Conservation (phyloP, 2,888 invertebrate species). For the Eledone cirrhosa region DNA sequence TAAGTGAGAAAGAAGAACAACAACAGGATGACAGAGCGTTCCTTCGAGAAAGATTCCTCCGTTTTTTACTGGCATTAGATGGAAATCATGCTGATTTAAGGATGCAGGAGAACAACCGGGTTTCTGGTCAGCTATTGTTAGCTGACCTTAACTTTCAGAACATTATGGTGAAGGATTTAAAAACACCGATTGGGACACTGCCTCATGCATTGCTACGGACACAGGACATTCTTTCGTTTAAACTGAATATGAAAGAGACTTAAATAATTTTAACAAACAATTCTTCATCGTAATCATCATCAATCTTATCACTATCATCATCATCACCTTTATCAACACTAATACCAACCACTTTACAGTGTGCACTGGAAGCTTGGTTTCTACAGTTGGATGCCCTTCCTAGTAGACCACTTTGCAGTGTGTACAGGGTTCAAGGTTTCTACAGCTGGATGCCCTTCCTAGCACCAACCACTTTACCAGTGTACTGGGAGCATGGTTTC, state of each 20-base stretch:
- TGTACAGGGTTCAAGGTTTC: no score
- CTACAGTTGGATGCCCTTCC: no score
- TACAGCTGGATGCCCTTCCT: no score
- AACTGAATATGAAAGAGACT: not conserved
- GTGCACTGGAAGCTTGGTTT: no score
- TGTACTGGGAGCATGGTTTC: no score
- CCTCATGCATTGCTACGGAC: constrained; percentile 57
- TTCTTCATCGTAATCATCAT: no score
- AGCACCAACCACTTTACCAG: no score
- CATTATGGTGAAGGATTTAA: constrained; percentile 48
- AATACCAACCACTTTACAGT: no score
- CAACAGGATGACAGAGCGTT: constrained; percentile 56
- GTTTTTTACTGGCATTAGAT: constrained; percentile 51
- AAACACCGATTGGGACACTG: constrained; percentile 60
- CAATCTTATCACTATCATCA: no score
- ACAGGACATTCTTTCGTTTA: constrained; percentile 46
- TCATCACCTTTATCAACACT: no score
- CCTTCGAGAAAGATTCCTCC: constrained; percentile 58
- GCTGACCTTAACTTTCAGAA: constrained; percentile 54
- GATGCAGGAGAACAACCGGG: constrained; percentile 53
- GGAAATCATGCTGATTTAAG: constrained; percentile 46
- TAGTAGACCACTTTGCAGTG: no score
- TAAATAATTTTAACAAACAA: no score
- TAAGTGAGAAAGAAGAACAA: constrained; percentile 7
- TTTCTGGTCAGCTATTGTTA: constrained; percentile 48